Conservation (phyloP, 2,797 vertebrate species). For the Tapera naevia region DNA sequence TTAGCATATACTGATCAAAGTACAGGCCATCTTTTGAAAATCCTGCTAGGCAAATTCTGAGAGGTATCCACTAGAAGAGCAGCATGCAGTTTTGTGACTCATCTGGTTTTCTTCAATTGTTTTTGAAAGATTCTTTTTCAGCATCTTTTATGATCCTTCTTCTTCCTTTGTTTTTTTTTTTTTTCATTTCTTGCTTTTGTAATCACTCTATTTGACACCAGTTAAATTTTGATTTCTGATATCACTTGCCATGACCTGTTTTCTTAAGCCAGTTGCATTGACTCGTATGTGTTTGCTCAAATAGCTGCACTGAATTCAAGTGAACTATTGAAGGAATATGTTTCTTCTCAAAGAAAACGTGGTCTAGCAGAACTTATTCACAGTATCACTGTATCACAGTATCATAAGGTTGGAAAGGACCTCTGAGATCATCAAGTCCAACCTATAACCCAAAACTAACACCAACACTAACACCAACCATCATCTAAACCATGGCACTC, state of each 20-base stretch:
- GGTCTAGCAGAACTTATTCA: not conserved
- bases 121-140: not conserved
- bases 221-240: not conserved
- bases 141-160: not conserved
- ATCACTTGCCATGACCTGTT: not conserved
- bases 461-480: too few species aligned
- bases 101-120: not conserved
- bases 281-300: not conserved
- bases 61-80: not conserved
- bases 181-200: not conserved
- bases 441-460: too few species aligned
- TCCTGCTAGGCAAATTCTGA: not conserved
- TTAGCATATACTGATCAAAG: not conserved
- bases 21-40: not conserved
- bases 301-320: not conserved
- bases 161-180: fast-evolving
- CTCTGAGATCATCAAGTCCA: too few species aligned
- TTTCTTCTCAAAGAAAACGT: not conserved
- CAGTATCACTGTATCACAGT: too few species aligned
- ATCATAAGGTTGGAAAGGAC: too few species aligned
- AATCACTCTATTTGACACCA: not conserved
- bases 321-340: not conserved
- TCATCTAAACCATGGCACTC: too few species aligned
- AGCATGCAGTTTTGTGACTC: not conserved
- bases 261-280: not conserved